Evolutionary conservation across 2,113 vertebrate species (phyloP).

Genomic region (Nerophis lumbriciformis): DNA sequence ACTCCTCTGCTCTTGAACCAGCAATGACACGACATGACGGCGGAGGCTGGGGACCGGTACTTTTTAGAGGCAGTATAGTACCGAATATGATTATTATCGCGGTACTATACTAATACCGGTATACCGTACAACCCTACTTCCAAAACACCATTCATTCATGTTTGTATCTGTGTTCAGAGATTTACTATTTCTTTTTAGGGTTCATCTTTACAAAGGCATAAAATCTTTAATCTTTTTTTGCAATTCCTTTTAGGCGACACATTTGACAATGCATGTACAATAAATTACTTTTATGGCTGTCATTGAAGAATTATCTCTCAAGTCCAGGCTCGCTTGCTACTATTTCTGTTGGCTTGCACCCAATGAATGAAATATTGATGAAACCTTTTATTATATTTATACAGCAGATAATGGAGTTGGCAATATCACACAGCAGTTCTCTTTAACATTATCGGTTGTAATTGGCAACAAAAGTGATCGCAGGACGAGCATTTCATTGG

Average conservation of each 20-base stretch:
- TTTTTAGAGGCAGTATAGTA: too few species aligned
- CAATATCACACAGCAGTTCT: not conserved
- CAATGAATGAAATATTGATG: constrained; percentile 8
- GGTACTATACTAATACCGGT: too few species aligned
- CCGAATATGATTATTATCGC: too few species aligned
- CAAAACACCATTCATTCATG: constrained; percentile 13
- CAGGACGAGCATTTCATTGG: not conserved
- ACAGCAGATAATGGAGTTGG: constrained; percentile 1
- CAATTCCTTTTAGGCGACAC: constrained; percentile 9
- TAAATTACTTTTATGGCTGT: constrained; percentile 14
- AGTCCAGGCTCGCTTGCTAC: not conserved
- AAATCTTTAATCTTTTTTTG: constrained; percentile 17
- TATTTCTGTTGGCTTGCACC: constrained; percentile 12
- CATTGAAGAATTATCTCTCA: constrained; percentile 12
- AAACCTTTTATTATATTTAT: not conserved
- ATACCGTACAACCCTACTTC: too few species aligned
- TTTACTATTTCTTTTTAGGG: constrained; percentile 21
- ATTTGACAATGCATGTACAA: constrained; percentile 15
- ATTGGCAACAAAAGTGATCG: not conserved
- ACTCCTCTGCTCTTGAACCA: too few species aligned
- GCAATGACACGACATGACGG: too few species aligned
- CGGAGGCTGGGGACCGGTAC: too few species aligned
- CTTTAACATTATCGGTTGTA: not conserved
- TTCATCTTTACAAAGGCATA: constrained; percentile 21
- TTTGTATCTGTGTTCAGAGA: constrained; percentile 16